Evolutionary conservation across 2,888 invertebrate genomes (phyloP).

Genomic region (Mesorhabditis spiculigera): DNA sequence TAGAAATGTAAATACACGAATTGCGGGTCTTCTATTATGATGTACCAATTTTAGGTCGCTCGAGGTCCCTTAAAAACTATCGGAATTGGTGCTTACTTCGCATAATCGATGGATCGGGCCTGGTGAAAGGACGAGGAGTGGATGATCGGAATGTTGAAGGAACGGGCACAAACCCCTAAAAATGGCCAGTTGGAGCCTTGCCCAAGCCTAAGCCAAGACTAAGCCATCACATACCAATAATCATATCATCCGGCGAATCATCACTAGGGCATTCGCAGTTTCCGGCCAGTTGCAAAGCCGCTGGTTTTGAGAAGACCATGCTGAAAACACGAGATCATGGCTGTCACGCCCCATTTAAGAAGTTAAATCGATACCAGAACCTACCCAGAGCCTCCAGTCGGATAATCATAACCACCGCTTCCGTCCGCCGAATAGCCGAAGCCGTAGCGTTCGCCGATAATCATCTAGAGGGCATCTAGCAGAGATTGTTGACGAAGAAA

Average conservation of each 20-base stretch:
- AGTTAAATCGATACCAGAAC: conserved; percentile 19
- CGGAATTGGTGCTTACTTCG: conserved; percentile 58
- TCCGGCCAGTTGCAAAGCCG: conserved; percentile 67
- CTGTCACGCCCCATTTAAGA: background rate
- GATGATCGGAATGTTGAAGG: conserved; percentile 68
- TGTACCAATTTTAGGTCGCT: too few relatives aligned
- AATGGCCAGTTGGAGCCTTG: background rate
- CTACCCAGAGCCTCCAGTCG: conserved; percentile 74
- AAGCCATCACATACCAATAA: conserved; percentile 27
- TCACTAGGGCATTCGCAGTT: conserved; percentile 72
- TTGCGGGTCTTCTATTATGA: conserved; percentile 13
- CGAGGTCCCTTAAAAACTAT: background rate
- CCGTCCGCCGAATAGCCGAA: conserved; percentile 67
- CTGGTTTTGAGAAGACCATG: conserved; percentile 72
- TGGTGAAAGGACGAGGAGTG: conserved; percentile 84
- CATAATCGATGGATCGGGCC: conserved; percentile 81
- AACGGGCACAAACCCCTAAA: conserved; percentile 71
- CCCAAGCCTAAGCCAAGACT: background rate
- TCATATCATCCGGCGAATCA: conserved; percentile 63
- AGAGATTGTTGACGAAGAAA: background rate
- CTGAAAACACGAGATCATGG: conserved; percentile 66
- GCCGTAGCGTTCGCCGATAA: conserved; percentile 85
- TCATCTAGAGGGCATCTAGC: conserved; percentile 57
- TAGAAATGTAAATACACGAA: background rate
- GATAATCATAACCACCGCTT: conserved; percentile 77